Conservation (phyloP, 2,797 vertebrate species). For the Echiichthys vipera region DNA sequence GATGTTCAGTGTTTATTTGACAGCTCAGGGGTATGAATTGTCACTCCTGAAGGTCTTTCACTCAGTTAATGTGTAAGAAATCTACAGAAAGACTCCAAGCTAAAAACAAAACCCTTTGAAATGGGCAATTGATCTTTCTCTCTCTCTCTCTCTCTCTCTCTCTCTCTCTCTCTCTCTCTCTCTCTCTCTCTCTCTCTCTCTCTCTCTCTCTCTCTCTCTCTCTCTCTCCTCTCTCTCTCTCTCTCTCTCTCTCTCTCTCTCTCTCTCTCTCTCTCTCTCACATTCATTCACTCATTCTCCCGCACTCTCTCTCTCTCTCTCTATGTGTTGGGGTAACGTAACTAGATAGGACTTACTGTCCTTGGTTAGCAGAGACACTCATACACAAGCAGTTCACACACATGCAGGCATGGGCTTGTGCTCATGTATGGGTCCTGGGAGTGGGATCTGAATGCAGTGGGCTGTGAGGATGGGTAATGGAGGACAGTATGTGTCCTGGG, state of each 20-base stretch:
- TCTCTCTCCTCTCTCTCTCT: constrained; percentile 41
- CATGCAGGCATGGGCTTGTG: constrained; percentile 56
- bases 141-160: constrained; percentile 21
- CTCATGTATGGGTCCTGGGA: constrained; percentile 49
- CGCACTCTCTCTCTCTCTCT: not conserved
- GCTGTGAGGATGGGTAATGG: constrained; percentile 82
- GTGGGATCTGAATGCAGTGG: constrained; percentile 69
- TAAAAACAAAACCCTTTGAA: constrained; percentile 88
- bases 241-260: constrained; percentile 25
- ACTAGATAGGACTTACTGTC: constrained; percentile 62
- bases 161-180: not conserved
- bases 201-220: constrained; percentile 7
- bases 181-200: constrained; percentile 53
- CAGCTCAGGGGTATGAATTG: constrained; percentile 78
- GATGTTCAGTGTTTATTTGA: constrained; percentile 85
- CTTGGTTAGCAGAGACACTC: constrained; percentile 50
- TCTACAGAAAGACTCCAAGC: constrained; percentile 86
- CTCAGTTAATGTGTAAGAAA: constrained; percentile 77
- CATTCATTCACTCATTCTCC: too few species aligned
- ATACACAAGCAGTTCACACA: constrained; percentile 18
- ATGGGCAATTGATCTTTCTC: constrained; percentile 73
- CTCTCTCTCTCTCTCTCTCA: constrained; percentile 29
- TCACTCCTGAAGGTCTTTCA: constrained; percentile 71
- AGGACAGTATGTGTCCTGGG: constrained; percentile 82
- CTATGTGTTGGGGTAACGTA: constrained; percentile 30